phyloP scores from a whole-genome alignment of 2,113 vertebrate species.

The Caranx melampygus region DNA sequence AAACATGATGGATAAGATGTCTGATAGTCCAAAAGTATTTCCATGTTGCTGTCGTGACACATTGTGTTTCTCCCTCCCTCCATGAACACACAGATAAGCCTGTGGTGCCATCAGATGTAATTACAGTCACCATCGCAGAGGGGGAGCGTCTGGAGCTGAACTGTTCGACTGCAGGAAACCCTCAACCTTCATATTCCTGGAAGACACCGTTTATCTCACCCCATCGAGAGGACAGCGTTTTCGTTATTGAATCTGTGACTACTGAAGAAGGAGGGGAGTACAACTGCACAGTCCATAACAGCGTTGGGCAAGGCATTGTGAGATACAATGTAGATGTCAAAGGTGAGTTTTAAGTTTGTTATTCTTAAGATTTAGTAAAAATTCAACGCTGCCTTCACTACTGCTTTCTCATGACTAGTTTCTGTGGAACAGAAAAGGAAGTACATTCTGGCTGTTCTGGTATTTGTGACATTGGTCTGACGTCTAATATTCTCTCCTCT shows the following conservation, averaged over 20 bases:
- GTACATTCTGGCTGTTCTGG: not conserved
- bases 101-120: fast-evolving
- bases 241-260: not conserved
- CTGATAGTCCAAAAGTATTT: not conserved
- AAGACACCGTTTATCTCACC: fast-evolving
- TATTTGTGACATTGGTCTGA: not conserved
- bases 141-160: slow-evolving; percentile 36
- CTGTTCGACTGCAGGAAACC: slow-evolving; percentile 63
- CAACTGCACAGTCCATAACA: slow-evolving; percentile 37
- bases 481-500: not conserved
- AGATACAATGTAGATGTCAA: slow-evolving; percentile 18
- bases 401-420: not conserved
- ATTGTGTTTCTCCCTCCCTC: not conserved
- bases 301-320: fast-evolving
- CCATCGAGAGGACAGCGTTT: not conserved
- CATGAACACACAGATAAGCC: slow-evolving; percentile 37
- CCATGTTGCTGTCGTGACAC: not conserved
- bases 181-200: slow-evolving; percentile 58
- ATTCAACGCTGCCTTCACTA: not conserved
- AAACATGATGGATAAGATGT: not conserved
- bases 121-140: fast-evolving
- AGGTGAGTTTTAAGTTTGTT: slow-evolving; percentile 45
- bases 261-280: slow-evolving; percentile 36
- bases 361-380: not conserved
- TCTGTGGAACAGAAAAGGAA: not conserved